Conservation (phyloP, 2,888 invertebrate species). For the Hoplodrina ambigua region DNA sequence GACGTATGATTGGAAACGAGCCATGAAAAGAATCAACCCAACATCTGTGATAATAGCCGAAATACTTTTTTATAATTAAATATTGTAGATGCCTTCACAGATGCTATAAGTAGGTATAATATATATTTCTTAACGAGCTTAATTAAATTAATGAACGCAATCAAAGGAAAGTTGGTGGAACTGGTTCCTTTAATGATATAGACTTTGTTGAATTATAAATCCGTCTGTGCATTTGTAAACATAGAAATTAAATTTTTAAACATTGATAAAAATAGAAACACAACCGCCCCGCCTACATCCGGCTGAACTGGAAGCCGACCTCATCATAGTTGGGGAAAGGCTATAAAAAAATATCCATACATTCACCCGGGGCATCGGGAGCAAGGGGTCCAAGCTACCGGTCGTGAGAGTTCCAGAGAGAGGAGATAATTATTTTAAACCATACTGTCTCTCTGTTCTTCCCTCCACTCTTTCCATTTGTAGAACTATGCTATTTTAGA, state of each 20-base stretch:
- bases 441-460: too few relatives aligned
- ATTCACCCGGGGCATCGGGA: too few relatives aligned
- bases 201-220: slow-evolving; percentile 14
- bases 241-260: background rate
- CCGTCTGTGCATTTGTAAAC: background rate
- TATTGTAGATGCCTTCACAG: slow-evolving; percentile 32
- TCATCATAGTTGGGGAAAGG: too few relatives aligned
- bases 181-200: slow-evolving; percentile 30
- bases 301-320: too few relatives aligned
- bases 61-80: slow-evolving; percentile 46
- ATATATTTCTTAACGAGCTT: slow-evolving; percentile 49
- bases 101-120: slow-evolving; percentile 23
- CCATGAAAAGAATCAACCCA: slow-evolving; percentile 47
- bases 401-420: too few relatives aligned
- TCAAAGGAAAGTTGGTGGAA: slow-evolving; percentile 45
- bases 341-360: too few relatives aligned
- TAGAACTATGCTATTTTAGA: too few relatives aligned
- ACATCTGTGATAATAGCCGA: slow-evolving; percentile 48
- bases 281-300: too few relatives aligned
- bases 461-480: too few relatives aligned
- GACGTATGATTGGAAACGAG: slow-evolving; percentile 50
- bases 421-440: too few relatives aligned
- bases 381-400: too few relatives aligned
- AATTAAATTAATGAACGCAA: slow-evolving; percentile 60
- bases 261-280: too few relatives aligned